Evolutionary conservation across 1,140 invertebrate genomes (phyloP).

Genomic region (Brachionus paranguensis): DNA sequence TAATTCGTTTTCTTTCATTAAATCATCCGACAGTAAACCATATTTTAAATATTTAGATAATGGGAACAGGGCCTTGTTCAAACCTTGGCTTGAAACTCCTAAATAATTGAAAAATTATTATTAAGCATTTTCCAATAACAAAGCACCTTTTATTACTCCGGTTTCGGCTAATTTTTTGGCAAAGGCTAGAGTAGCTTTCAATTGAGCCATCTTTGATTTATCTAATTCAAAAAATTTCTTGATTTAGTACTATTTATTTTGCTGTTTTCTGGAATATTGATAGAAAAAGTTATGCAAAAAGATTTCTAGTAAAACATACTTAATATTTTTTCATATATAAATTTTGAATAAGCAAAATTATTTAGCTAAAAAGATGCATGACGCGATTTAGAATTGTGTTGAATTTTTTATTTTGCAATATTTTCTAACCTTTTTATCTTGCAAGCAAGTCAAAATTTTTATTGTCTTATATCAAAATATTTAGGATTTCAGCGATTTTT

Average conservation of each 20-base stretch:
- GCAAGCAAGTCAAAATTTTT: not conserved
- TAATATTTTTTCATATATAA: constrained; percentile 18
- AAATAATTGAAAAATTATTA: not conserved
- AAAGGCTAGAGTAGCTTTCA: constrained; percentile 21
- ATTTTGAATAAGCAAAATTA: not conserved
- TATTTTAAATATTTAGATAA: constrained; percentile 31
- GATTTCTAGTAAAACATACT: not conserved
- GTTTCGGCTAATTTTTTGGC: constrained; percentile 17
- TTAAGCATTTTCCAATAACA: not conserved
- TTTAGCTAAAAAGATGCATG: constrained; percentile 2
- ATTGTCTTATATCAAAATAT: not conserved
- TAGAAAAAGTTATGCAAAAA: not conserved
- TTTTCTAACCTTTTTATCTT: not conserved
- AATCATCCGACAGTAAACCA: constrained; percentile 28
- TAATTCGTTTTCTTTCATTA: constrained; percentile 21
- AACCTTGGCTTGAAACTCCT: not conserved
- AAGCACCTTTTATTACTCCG: not conserved
- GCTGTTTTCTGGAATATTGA: not conserved
- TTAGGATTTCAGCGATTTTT: too few relatives aligned
- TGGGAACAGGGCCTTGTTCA: constrained; percentile 3
- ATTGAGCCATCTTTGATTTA: constrained; percentile 8
- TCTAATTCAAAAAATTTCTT: not conserved
- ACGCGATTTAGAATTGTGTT: not conserved
- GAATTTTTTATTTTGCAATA: not conserved
- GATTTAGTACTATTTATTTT: not conserved